Percentiles rank a stretch among this genome's conserved stretches.
These are phyloP conservation scores for Drosophila navojoa DNA, from an alignment of 1,140 invertebrate genomes.

Conservation along the genomic window DNA sequence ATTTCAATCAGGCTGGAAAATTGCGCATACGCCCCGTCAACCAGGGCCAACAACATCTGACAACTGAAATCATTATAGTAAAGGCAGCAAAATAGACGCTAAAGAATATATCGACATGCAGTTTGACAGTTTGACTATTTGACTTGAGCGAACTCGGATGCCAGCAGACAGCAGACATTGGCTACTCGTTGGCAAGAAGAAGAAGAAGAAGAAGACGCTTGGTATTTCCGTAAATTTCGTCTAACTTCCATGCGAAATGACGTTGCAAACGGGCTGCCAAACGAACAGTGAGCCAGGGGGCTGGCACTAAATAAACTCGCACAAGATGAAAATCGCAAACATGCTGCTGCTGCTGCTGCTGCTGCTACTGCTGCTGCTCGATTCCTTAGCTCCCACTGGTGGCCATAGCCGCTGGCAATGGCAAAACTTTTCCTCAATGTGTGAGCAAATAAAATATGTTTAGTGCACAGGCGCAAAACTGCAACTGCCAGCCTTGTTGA, in stretches of 20 bases:
- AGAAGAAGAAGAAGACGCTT: constrained; percentile 3
- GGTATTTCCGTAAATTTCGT: constrained; percentile 33
- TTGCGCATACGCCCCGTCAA: constrained; percentile 67
- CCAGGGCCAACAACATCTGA: constrained; percentile 46
- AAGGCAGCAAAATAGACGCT: constrained; percentile 55
- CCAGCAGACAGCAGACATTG: constrained; percentile 14
- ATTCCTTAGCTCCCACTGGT: constrained; percentile 19
- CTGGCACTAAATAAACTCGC: constrained; percentile 63
- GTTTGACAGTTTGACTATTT: constrained; percentile 79
- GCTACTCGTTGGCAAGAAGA: background rate
- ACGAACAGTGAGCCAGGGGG: constrained; percentile 13
- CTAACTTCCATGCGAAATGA: constrained; percentile 31
- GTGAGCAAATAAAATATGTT: constrained; percentile 54
- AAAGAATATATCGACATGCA: constrained; percentile 70
- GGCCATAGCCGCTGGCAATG: constrained; percentile 36
- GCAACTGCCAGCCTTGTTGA: constrained; percentile 47
- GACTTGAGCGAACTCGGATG: constrained; percentile 70
- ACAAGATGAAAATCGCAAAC: constrained; percentile 76
- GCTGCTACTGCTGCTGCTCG: background rate
- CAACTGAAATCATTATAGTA: constrained; percentile 74
- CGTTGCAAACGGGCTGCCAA: constrained; percentile 39
- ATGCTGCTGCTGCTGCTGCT: constrained; percentile 29
- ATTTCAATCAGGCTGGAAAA: constrained; percentile 61
- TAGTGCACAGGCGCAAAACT: constrained; percentile 43
- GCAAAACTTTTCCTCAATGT: constrained; percentile 41